phyloP scores from a whole-genome alignment of 2,113 vertebrate species.

The Mirza zaza region DNA sequence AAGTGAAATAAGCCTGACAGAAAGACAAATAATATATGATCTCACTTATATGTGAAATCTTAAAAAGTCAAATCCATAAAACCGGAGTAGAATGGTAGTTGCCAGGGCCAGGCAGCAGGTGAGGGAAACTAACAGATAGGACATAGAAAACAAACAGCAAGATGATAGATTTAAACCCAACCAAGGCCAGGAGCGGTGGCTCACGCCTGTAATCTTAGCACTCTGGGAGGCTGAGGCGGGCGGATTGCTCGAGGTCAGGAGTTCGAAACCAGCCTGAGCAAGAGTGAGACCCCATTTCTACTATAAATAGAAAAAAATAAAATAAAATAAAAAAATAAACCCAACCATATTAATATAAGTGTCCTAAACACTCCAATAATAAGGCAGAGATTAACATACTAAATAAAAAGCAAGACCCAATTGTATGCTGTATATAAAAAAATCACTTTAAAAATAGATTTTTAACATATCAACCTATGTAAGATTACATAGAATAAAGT shows the following conservation, averaged over 20 bases:
- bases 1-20: neutral
- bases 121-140: neutral
- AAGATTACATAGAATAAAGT: neutral
- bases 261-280: no score
- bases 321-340: no score
- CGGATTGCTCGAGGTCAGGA: no score
- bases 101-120: neutral
- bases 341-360: neutral
- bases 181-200: no score
- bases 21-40: neutral
- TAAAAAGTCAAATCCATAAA: neutral
- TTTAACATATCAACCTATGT: neutral
- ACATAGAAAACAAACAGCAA: neutral
- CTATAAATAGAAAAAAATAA: no score
- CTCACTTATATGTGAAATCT: neutral
- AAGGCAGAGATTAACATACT: neutral
- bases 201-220: no score
- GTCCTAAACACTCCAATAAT: neutral
- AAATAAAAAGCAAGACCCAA: neutral
- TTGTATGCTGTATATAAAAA: neutral
- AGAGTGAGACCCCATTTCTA: no score
- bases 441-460: neutral
- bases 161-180: neutral
- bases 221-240: no score
- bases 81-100: neutral